Percentiles rank a stretch among this genome's conserved stretches.
Conservation (phyloP, 2,113 vertebrate species). For the Plestiodon gilberti region DNA sequence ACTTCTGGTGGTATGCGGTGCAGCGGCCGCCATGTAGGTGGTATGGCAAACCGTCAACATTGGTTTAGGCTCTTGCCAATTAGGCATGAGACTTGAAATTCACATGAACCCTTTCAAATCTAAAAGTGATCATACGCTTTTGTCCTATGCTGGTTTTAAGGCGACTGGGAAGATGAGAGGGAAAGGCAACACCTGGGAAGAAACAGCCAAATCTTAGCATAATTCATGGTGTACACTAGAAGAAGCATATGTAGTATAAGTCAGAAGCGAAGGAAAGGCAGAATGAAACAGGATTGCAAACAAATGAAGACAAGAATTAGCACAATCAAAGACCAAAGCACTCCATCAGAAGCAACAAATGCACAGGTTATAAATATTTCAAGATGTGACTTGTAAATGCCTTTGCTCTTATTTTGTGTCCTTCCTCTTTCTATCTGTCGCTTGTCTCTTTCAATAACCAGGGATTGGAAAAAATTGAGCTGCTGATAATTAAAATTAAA, state of each 20-base stretch:
- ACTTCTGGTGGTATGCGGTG: too few species aligned
- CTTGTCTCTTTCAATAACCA: neutral
- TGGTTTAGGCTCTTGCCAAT: neutral
- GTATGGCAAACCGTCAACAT: too few species aligned
- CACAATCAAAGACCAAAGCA: neutral
- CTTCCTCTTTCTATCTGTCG: constrained; percentile 15
- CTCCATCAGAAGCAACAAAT: neutral
- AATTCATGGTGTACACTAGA: accelerated
- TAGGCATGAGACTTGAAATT: neutral
- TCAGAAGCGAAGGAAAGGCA: neutral
- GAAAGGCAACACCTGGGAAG: neutral
- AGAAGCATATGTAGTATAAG: neutral
- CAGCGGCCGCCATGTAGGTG: too few species aligned
- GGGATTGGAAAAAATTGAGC: constrained; percentile 21
- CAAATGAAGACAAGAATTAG: neutral
- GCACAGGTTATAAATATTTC: neutral
- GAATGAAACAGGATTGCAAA: neutral
- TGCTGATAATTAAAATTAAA: constrained; percentile 71
- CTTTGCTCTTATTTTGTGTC: neutral
- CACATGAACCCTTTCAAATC: neutral
- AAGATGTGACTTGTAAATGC: neutral
- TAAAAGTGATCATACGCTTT: neutral
- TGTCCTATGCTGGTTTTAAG: neutral
- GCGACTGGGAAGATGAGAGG: neutral
- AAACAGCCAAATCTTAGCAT: neutral